A percentile compares a stretch with the other conserved stretches of the same genome.
phyloP scores from a whole-genome alignment of 35 echinoderm and acorn worm genomes.

The Heliocidaris erythrogramma region DNA sequence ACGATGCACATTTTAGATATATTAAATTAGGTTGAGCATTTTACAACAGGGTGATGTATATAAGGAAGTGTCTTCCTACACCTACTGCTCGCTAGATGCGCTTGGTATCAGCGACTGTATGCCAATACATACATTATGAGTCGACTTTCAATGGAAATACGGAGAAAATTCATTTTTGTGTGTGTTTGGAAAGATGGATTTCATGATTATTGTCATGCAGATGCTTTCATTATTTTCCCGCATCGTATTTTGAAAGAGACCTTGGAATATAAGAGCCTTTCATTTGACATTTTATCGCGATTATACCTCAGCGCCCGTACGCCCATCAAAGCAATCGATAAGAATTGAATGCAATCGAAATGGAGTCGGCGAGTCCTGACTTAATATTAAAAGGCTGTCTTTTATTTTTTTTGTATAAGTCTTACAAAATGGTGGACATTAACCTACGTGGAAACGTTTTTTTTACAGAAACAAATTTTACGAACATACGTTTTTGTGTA shows the following conservation, averaged over 20 bases:
- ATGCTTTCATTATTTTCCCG: background rate
- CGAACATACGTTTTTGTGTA: too few relatives aligned
- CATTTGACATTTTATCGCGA: constrained; percentile 3
- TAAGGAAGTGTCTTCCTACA: background rate
- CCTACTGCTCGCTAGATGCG: background rate
- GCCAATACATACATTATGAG: background rate
- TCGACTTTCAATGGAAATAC: background rate
- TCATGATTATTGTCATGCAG: background rate
- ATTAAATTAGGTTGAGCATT: background rate
- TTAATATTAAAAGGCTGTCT: background rate
- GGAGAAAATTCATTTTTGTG: background rate
- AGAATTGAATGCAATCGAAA: background rate
- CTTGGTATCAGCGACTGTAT: background rate
- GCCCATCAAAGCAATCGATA: background rate
- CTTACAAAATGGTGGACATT: background rate
- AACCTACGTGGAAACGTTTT: background rate
- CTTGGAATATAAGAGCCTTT: constrained; percentile 11
- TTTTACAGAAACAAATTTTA: too few relatives aligned
- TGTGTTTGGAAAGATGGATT: background rate
- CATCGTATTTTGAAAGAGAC: constrained; percentile 9
- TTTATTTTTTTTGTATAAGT: background rate
- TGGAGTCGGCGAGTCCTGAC: background rate
- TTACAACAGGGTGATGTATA: background rate
- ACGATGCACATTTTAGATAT: background rate
- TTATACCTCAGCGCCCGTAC: background rate